These are phyloP conservation scores for Trididemnum miniatum DNA, from an alignment of 23 tunicate genomes.

Conservation along the genomic window DNA sequence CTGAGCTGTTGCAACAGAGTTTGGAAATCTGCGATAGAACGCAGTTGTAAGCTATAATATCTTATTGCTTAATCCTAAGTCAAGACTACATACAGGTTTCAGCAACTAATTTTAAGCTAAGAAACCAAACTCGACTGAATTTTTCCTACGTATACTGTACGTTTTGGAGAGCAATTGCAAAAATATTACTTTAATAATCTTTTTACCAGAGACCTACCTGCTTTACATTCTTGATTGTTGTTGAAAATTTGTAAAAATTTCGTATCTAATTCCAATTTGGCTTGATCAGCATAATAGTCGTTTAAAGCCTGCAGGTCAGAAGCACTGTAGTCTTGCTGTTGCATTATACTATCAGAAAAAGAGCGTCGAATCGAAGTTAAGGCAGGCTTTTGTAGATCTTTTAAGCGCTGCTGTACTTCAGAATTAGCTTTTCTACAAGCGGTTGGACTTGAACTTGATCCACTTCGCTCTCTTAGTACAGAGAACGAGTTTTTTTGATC, in stretches of 20 bases:
- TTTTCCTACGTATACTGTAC: no score
- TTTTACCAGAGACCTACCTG: no score
- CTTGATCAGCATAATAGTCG: conserved; percentile 67
- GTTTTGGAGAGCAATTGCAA: no score
- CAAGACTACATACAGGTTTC: no score
- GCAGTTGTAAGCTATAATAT: no score
- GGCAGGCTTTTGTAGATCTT: conserved; percentile 76
- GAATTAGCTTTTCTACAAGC: conserved; percentile 57
- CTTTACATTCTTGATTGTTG: conserved; percentile 23
- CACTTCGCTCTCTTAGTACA: conserved; percentile 31
- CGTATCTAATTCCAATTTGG: conserved; percentile 67
- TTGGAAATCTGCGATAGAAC: conserved; percentile 52
- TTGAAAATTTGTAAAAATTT: conserved; percentile 60
- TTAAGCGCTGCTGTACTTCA: conserved; percentile 84
- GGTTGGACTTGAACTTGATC: neutral
- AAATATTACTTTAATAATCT: no score
- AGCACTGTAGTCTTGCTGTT: conserved; percentile 59
- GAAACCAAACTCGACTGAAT: no score
- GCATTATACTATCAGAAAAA: conserved; percentile 58
- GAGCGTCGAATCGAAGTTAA: conserved; percentile 36
- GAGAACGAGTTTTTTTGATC: conserved; percentile 31
- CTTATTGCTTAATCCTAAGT: no score
- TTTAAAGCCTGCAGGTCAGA: conserved; percentile 51
- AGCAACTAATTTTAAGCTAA: no score
- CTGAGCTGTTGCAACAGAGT: conserved; percentile 48